A percentile compares a stretch with the other conserved stretches of the same genome.
Conservation (phyloP, 1,140 invertebrate species). For the Helicoverpa zea region DNA sequence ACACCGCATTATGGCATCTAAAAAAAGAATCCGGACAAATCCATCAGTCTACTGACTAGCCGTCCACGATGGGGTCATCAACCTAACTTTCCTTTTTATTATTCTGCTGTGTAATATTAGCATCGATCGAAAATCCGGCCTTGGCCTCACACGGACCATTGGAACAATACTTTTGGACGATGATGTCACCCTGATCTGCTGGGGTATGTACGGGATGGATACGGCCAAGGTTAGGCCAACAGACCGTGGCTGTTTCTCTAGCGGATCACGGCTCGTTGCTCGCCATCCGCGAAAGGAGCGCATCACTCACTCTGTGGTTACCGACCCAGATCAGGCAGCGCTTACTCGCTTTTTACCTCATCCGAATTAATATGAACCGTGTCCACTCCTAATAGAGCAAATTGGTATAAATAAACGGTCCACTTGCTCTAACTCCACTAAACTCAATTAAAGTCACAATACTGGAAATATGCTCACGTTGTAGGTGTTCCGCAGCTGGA, state of each 20-base stretch:
- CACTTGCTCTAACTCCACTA: conserved; percentile 52
- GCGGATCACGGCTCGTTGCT: conserved; percentile 73
- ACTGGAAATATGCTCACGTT: background rate
- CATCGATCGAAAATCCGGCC: conserved; percentile 72
- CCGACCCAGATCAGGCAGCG: conserved; percentile 72
- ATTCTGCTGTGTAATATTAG: conserved; percentile 67
- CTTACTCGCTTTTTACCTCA: conserved; percentile 70
- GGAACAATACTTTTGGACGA: conserved; percentile 59
- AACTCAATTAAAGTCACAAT: conserved; percentile 27
- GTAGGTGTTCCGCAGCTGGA: conserved; percentile 7
- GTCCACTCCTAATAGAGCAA: conserved; percentile 55
- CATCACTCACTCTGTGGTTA: conserved; percentile 60
- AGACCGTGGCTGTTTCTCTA: conserved; percentile 77
- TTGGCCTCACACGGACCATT: conserved; percentile 66
- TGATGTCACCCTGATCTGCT: conserved; percentile 76
- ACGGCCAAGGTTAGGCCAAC: conserved; percentile 76
- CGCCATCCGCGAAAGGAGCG: conserved; percentile 72
- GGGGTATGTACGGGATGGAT: conserved; percentile 72
- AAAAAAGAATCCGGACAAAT: conserved; percentile 76
- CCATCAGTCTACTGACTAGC: conserved; percentile 69
- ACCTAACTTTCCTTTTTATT: conserved; percentile 83
- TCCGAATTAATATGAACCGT: conserved; percentile 61
- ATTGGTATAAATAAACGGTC: conserved; percentile 58
- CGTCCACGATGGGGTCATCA: conserved; percentile 72
- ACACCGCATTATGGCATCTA: conserved; percentile 67